Evolutionary conservation across 2,888 invertebrate species (phyloP).

Genomic region (Sclerodermus sp.): DNA sequence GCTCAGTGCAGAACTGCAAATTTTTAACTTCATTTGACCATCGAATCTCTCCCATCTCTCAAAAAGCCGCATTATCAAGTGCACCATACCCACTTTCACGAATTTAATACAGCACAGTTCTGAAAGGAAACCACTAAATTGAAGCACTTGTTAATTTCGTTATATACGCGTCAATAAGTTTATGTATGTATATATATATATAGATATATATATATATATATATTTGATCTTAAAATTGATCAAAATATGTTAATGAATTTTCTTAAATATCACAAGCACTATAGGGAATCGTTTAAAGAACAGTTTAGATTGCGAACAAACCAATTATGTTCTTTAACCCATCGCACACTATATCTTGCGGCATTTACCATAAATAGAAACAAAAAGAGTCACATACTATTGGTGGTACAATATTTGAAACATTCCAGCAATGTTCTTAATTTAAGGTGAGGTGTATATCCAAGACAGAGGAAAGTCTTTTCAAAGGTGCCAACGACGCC

Average conservation of each 20-base stretch:
- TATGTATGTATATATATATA: too few relatives aligned
- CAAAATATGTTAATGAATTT: too few relatives aligned
- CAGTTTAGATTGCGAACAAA: too few relatives aligned
- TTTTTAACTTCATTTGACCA: constrained; percentile 66
- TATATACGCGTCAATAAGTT: too few relatives aligned
- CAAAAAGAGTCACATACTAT: constrained; percentile 60
- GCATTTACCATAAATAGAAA: too few relatives aligned
- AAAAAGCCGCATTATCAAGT: constrained; percentile 64
- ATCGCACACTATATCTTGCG: too few relatives aligned
- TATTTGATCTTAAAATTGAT: too few relatives aligned
- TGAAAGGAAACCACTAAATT: constrained; percentile 45
- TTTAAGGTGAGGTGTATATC: constrained; percentile 65
- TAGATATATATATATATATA: too few relatives aligned
- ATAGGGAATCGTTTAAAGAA: too few relatives aligned
- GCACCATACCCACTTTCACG: constrained; percentile 65
- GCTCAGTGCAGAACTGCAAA: constrained; percentile 64
- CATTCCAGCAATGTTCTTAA: constrained; percentile 69
- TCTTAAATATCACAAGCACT: too few relatives aligned
- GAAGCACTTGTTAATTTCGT: background rate
- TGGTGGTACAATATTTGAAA: constrained; percentile 69
- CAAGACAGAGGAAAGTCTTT: constrained; percentile 64
- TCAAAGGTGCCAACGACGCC: constrained; percentile 65
- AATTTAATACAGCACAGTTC: constrained; percentile 68
- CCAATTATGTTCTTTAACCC: too few relatives aligned
- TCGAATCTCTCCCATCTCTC: constrained; percentile 69